A percentile compares a stretch with the other conserved stretches of the same genome.
Evolutionary conservation across 2,797 vertebrate species (phyloP).

Genomic region (Cichlasoma orientale): DNA sequence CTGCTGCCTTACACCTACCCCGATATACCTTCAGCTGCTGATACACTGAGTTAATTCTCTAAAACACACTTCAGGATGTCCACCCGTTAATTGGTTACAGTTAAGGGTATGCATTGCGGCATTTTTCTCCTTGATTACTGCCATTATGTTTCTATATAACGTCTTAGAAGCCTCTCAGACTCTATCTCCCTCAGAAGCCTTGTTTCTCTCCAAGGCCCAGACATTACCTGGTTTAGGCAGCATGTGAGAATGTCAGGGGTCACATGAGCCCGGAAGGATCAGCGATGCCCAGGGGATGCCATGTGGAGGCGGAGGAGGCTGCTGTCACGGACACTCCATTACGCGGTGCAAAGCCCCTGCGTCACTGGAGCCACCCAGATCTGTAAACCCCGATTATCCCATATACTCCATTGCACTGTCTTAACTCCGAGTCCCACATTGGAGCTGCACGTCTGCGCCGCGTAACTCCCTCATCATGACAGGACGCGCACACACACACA

Average conservation of each 20-base stretch:
- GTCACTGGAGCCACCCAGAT: conserved; percentile 72
- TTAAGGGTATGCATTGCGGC: background rate
- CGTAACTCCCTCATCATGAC: conserved; percentile 17
- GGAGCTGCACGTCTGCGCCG: conserved; percentile 30
- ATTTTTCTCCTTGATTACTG: background rate
- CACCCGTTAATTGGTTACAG: background rate
- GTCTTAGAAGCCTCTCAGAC: background rate
- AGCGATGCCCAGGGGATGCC: background rate
- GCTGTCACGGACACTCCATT: conserved; percentile 72
- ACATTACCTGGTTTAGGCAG: background rate
- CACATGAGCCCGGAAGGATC: background rate
- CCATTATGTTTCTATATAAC: background rate
- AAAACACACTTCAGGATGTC: background rate
- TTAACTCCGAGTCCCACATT: conserved; percentile 54
- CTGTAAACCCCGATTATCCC: conserved; percentile 84
- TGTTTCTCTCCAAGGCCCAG: background rate
- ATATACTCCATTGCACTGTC: conserved; percentile 72
- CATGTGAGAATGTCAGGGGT: conserved; percentile 32
- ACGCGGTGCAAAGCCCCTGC: conserved; percentile 75
- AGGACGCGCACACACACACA: background rate
- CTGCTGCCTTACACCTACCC: background rate
- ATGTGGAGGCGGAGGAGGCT: conserved; percentile 56
- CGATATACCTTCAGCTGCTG: background rate
- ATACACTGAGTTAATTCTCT: background rate
- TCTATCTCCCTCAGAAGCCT: too few species aligned